Conservation (phyloP, 2,888 invertebrate genomes). For the Idaea dimidiata region DNA sequence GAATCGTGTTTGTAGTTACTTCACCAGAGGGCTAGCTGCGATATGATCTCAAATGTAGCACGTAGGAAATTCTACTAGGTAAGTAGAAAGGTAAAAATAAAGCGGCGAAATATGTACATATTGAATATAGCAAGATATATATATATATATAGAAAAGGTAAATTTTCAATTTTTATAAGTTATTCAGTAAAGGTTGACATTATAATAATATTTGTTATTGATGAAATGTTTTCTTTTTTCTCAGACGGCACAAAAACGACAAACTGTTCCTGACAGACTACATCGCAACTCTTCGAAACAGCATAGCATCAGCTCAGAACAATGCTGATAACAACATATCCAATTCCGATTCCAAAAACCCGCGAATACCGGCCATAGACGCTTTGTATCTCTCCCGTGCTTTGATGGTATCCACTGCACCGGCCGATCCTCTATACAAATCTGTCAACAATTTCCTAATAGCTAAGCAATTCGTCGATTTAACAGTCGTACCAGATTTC, state of each 20-base stretch:
- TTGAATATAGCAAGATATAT: no score
- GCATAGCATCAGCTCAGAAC: slow-evolving; percentile 67
- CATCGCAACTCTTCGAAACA: slow-evolving; percentile 84
- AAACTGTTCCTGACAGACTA: slow-evolving; percentile 85
- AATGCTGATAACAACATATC: slow-evolving; percentile 31
- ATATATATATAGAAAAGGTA: neutral
- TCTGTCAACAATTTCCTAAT: slow-evolving; percentile 89
- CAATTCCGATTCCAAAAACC: slow-evolving; percentile 45
- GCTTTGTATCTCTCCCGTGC: slow-evolving; percentile 87
- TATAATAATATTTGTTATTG: neutral
- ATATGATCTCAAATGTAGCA: no score
- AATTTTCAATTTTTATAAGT: neutral
- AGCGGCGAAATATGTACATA: no score
- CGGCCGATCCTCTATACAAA: slow-evolving; percentile 87
- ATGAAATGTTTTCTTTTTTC: slow-evolving; percentile 26
- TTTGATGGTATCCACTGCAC: slow-evolving; percentile 86
- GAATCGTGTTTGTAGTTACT: no score
- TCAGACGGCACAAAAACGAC: slow-evolving; percentile 81
- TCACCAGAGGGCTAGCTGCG: no score
- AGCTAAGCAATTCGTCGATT: slow-evolving; percentile 88
- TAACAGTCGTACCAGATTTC: slow-evolving; percentile 92
- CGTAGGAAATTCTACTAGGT: no score
- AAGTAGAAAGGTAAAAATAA: no score
- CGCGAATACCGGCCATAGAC: slow-evolving; percentile 81
- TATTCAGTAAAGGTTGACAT: no score